Conservation (phyloP, 35 echinoderm and acorn worm species). For the Ophiothrix spiculata region DNA sequence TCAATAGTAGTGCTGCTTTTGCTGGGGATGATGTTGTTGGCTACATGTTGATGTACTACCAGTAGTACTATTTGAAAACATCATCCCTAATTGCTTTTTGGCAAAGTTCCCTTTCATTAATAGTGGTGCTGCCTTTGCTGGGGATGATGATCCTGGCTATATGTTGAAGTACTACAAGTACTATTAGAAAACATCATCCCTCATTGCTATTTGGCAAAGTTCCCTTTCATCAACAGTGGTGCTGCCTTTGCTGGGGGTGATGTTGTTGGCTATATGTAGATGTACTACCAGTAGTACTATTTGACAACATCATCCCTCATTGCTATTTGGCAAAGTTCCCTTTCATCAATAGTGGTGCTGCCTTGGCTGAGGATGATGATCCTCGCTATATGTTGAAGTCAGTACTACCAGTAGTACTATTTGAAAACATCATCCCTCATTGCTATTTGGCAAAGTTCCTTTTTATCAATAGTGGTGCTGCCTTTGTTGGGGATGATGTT, state of each 20-base stretch:
- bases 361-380: not conserved
- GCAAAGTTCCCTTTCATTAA: not conserved
- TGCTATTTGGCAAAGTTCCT: not conserved
- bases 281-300: slow-evolving; percentile 13
- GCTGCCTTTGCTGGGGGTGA: slow-evolving; percentile 61
- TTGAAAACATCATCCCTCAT: not conserved
- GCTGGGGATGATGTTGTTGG: not conserved
- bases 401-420: not conserved
- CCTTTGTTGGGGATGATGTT: slow-evolving; percentile 59
- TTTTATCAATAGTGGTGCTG: slow-evolving; percentile 57
- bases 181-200: not conserved
- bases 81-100: not conserved
- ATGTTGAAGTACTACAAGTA: not conserved
- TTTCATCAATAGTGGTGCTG: not conserved
- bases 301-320: not conserved
- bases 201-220: not conserved
- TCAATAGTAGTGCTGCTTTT: not conserved
- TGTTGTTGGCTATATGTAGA: slow-evolving; percentile 56
- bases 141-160: not conserved
- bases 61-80: not conserved
- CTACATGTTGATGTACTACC: not conserved
- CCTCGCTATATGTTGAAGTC: not conserved
- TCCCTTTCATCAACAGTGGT: slow-evolving; percentile 39
- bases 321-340: not conserved
- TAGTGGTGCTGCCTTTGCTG: not conserved